Evolutionary conservation across 2,113 vertebrate species (phyloP).

Genomic region (Phalacrocorax pelagicus): DNA sequence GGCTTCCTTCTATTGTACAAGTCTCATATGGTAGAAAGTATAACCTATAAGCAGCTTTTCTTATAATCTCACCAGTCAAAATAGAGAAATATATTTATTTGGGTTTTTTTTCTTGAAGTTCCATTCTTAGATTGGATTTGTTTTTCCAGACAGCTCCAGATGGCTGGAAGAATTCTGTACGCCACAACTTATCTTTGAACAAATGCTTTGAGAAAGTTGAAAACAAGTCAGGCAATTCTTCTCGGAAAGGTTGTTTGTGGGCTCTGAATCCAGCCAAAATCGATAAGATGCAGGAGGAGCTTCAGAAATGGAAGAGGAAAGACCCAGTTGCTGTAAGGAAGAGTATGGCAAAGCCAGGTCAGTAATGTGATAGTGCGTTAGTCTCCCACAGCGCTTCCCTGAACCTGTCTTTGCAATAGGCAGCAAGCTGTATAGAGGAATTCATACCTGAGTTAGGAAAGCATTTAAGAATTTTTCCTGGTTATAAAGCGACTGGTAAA

Average conservation of each 20-base stretch:
- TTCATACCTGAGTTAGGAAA: not conserved
- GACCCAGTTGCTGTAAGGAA: conserved; percentile 91
- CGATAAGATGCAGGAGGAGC: conserved; percentile 97
- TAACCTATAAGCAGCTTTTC: not conserved
- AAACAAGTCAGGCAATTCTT: conserved; percentile 89
- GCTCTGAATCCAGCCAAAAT: conserved; percentile 94
- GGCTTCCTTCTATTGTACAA: not conserved
- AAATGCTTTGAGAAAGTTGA: conserved; percentile 99
- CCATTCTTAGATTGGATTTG: not conserved
- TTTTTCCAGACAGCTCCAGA: conserved; percentile 91
- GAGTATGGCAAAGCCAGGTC: conserved; percentile 97
- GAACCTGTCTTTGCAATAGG: not conserved
- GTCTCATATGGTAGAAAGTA: not conserved
- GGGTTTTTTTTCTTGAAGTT: not conserved
- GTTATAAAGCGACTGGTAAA: not conserved
- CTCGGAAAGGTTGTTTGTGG: conserved; percentile 95
- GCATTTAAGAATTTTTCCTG: not conserved
- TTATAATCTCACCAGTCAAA: not conserved
- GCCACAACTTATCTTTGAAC: conserved; percentile 97
- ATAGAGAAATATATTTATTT: not conserved
- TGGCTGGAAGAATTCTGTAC: conserved; percentile 98
- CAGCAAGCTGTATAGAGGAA: not conserved
- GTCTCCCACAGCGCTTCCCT: not conserved
- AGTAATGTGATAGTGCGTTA: not conserved
- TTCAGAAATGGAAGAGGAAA: conserved; percentile 97